phyloP scores from a whole-genome alignment of 64 coral and sea anemone species.

The Pocillopora verrucosa region DNA sequence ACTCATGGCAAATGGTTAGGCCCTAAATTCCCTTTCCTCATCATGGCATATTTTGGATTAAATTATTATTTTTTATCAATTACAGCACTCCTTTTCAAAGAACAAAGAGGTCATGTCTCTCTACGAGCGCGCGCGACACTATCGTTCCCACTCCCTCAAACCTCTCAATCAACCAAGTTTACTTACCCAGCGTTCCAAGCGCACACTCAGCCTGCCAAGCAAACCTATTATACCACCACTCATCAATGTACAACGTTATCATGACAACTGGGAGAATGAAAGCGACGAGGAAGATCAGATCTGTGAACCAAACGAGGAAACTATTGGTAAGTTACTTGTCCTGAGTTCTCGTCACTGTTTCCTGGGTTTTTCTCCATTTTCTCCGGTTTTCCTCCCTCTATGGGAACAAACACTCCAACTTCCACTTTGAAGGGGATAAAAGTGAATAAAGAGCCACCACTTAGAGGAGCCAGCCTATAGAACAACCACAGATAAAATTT shows the following conservation, averaged over 20 bases:
- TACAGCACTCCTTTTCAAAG: background rate
- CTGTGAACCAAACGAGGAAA: background rate
- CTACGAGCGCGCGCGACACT: background rate
- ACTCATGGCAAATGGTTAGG: background rate
- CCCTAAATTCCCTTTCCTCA: background rate
- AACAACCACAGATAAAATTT: too few relatives aligned
- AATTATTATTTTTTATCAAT: background rate
- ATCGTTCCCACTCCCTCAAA: slow-evolving; percentile 32
- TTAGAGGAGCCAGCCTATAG: too few relatives aligned
- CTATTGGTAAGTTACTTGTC: slow-evolving; percentile 15
- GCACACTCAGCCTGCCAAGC: slow-evolving; percentile 18
- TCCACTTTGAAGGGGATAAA: too few relatives aligned
- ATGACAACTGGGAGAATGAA: slow-evolving; percentile 9
- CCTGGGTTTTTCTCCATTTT: background rate
- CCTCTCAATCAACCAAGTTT: slow-evolving; percentile 19
- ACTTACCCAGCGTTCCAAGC: slow-evolving; percentile 46
- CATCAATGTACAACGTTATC: slow-evolving; percentile 23
- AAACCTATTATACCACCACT: slow-evolving; percentile 24
- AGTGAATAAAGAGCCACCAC: too few relatives aligned
- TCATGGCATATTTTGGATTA: background rate
- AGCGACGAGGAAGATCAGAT: background rate
- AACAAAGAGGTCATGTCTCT: background rate
- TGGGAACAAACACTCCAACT: too few relatives aligned
- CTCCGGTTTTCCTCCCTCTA: too few relatives aligned
- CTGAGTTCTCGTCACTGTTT: background rate